Conservation (phyloP, 2,888 invertebrate species). For the Herminia tarsipennalis region DNA sequence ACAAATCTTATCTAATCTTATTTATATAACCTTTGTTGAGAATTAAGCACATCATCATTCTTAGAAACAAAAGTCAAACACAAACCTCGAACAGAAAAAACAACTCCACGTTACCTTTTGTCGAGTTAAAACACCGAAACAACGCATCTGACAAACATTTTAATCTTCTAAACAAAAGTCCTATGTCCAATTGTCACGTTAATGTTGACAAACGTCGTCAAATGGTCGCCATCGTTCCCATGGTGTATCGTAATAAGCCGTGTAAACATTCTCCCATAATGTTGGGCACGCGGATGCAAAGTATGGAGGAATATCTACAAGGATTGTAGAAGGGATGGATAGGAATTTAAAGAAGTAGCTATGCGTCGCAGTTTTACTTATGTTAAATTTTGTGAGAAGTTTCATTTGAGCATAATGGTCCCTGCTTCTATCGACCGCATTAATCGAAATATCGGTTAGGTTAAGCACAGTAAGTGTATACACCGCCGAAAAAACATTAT, state of each 20-base stretch:
- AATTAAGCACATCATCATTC: neutral
- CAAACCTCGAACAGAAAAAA: neutral
- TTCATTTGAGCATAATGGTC: neutral
- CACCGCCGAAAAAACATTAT: too few species aligned
- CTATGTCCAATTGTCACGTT: slow-evolving; percentile 36
- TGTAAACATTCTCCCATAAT: slow-evolving; percentile 45
- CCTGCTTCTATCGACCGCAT: too few species aligned
- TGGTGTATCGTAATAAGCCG: slow-evolving; percentile 41
- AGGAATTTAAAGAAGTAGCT: neutral
- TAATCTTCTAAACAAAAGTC: slow-evolving; percentile 17
- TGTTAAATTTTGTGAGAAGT: too few species aligned
- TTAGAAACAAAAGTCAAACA: neutral
- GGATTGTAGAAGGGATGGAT: slow-evolving; percentile 19
- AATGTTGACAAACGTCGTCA: slow-evolving; percentile 33
- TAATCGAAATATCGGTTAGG: too few species aligned
- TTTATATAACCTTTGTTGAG: too few species aligned
- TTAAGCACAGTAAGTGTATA: too few species aligned
- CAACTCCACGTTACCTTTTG: neutral
- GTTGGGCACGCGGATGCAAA: slow-evolving; percentile 36
- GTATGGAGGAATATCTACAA: slow-evolving; percentile 25
- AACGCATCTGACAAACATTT: slow-evolving; percentile 6
- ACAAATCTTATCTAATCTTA: too few species aligned
- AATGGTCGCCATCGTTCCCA: slow-evolving; percentile 42
- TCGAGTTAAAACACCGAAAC: slow-evolving; percentile 4
- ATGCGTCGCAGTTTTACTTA: neutral